Evolutionary conservation across 2,888 invertebrate species (phyloP).

Genomic region (Drosophila acutilabella): DNA sequence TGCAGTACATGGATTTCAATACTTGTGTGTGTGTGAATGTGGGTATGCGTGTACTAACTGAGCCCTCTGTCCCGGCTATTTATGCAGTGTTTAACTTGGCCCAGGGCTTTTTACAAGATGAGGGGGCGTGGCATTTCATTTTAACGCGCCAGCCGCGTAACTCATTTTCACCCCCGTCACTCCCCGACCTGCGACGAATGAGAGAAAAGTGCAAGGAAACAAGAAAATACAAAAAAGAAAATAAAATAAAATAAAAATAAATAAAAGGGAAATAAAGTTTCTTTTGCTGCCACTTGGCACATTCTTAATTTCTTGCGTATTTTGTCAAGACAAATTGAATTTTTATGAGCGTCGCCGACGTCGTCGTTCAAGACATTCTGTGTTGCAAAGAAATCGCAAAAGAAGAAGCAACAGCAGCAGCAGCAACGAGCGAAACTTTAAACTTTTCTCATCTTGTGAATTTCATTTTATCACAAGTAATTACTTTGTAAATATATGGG

Average conservation of each 20-base stretch:
- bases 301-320: conserved; percentile 81
- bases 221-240: conserved; percentile 27
- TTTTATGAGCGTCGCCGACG: conserved; percentile 70
- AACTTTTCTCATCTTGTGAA: conserved; percentile 82
- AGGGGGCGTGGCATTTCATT: conserved; percentile 66
- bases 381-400: conserved; percentile 68
- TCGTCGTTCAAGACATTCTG: conserved; percentile 9
- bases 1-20: conserved; percentile 21
- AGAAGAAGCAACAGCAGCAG: conserved; percentile 22
- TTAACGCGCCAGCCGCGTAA: conserved; percentile 75
- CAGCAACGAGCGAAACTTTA: conserved; percentile 66
- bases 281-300: conserved; percentile 79
- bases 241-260: conserved; percentile 48
- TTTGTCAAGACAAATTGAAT: conserved; percentile 81
- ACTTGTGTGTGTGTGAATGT: conserved; percentile 4
- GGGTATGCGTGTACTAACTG: conserved; percentile 16
- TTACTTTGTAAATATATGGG: conserved; percentile 82
- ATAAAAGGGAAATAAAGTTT: conserved; percentile 76
- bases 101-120: conserved; percentile 47
- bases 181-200: conserved; percentile 44
- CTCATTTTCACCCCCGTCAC: conserved; percentile 65
- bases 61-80: conserved; percentile 64
- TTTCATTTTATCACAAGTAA: conserved; percentile 82
- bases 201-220: conserved; percentile 41
- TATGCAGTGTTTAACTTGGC: conserved; percentile 79